A percentile compares a stretch with the other conserved stretches of the same genome.
phyloP scores from a whole-genome alignment of 2,888 invertebrate genomes.

The Salpingus planirostris region DNA sequence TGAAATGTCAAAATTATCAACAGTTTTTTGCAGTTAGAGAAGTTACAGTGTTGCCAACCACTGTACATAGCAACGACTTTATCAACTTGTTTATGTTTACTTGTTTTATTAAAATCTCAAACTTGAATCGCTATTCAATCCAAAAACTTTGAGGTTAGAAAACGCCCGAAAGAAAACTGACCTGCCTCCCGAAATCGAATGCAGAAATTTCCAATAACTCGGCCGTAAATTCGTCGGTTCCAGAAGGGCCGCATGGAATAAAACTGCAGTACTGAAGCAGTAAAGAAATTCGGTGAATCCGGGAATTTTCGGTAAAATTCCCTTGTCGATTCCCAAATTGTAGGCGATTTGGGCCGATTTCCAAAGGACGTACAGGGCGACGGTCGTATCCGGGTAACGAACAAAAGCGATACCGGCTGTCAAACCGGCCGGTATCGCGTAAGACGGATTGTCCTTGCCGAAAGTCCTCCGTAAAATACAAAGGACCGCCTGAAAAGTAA shows the following conservation, averaged over 20 bases:
- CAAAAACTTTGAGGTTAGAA: too few relatives aligned
- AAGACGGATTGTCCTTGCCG: slow-evolving; percentile 51
- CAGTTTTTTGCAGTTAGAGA: too few relatives aligned
- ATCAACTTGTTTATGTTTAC: too few relatives aligned
- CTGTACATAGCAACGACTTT: too few relatives aligned
- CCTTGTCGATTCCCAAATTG: slow-evolving; percentile 57
- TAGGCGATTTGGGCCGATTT: slow-evolving; percentile 74
- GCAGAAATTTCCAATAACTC: slow-evolving; percentile 78
- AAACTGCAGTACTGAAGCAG: slow-evolving; percentile 64
- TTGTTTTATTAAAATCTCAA: too few relatives aligned
- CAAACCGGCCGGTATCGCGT: slow-evolving; percentile 63
- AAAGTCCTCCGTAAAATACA: slow-evolving; percentile 56
- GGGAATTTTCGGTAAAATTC: slow-evolving; percentile 57
- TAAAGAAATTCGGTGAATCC: slow-evolving; percentile 65
- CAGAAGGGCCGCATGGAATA: slow-evolving; percentile 69
- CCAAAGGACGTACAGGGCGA: slow-evolving; percentile 76
- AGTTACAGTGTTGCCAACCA: too few relatives aligned
- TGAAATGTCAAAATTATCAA: slow-evolving; percentile 1
- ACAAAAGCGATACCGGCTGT: slow-evolving; percentile 62
- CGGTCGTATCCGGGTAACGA: slow-evolving; percentile 65
- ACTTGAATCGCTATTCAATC: too few relatives aligned
- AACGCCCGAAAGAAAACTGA: too few relatives aligned
- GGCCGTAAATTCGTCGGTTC: slow-evolving; percentile 70
- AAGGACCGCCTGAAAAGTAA: slow-evolving; percentile 48
- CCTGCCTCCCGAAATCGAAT: slow-evolving; percentile 63